phyloP scores from a whole-genome alignment of 2,888 invertebrate species.

The Xylota segnis region DNA sequence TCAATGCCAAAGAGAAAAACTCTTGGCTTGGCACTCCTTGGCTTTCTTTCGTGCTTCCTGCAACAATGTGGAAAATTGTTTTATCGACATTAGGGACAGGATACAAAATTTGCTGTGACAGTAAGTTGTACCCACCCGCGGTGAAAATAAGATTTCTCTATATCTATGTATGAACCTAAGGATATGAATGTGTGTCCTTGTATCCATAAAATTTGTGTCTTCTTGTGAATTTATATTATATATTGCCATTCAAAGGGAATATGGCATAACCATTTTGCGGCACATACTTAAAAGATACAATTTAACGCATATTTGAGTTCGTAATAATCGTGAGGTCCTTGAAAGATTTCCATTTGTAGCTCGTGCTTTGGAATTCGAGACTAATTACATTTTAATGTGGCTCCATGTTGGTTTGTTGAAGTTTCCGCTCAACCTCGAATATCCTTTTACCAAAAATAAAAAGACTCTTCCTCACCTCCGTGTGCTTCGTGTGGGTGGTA shows the following conservation, averaged over 20 bases:
- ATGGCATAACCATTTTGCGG: background rate
- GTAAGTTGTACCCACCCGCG: background rate
- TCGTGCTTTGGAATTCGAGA: background rate
- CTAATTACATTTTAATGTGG: constrained; percentile 30
- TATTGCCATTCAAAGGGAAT: constrained; percentile 9
- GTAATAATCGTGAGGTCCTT: background rate
- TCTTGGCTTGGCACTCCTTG: background rate
- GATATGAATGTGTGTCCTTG: background rate
- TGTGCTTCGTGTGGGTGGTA: background rate
- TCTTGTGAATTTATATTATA: constrained; percentile 11
- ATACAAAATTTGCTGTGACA: background rate
- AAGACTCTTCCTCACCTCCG: too few relatives aligned
- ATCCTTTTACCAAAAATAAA: background rate
- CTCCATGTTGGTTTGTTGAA: background rate
- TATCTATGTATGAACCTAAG: background rate
- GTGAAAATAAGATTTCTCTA: background rate
- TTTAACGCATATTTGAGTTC: constrained; percentile 18
- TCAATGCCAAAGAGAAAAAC: constrained; percentile 14
- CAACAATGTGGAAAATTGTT: constrained; percentile 10
- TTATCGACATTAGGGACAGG: background rate
- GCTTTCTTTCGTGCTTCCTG: background rate
- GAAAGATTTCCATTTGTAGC: background rate
- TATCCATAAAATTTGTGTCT: background rate
- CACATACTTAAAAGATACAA: background rate
- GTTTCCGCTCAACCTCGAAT: background rate